Percentiles rank a stretch among this genome's conserved stretches.
Conservation (phyloP, 2,797 vertebrate genomes). For the Periophthalmus magnuspinnatus region DNA sequence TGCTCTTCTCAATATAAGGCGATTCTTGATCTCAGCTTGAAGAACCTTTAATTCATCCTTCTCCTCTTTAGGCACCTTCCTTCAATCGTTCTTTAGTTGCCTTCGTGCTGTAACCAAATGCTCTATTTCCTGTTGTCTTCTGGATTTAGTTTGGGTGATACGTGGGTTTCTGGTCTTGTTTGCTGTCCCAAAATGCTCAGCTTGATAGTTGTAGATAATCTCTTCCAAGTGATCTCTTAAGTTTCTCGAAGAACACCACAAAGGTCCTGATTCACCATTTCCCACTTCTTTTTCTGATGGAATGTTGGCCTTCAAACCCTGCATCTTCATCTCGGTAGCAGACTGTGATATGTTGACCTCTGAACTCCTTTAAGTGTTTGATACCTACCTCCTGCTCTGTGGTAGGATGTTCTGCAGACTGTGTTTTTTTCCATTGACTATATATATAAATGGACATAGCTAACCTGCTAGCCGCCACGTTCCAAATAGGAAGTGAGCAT, state of each 20-base stretch:
- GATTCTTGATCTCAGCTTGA: constrained; percentile 9
- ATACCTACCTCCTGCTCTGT: neutral
- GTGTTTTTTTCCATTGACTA: no score
- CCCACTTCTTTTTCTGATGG: neutral
- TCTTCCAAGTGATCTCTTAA: neutral
- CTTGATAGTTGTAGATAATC: neutral
- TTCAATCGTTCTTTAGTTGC: constrained; percentile 2
- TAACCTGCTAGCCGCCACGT: no score
- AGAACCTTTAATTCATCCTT: constrained; percentile 10
- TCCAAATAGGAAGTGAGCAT: no score
- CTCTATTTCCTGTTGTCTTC: constrained; percentile 1
- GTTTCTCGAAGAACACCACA: neutral
- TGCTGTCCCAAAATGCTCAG: neutral
- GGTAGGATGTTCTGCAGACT: neutral
- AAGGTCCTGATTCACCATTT: neutral
- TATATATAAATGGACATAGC: no score
- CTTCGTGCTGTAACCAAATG: neutral
- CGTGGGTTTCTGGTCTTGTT: neutral
- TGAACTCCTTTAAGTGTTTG: neutral
- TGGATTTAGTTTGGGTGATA: neutral
- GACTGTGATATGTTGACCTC: neutral
- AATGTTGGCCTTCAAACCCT: no score
- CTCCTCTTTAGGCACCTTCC: constrained; percentile 15
- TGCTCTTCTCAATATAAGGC: neutral
- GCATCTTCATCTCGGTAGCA: neutral